Base-by-base conservation (phyloP, 2,113 vertebrate genomes). In the Cheilinus undulatus region DNA sequence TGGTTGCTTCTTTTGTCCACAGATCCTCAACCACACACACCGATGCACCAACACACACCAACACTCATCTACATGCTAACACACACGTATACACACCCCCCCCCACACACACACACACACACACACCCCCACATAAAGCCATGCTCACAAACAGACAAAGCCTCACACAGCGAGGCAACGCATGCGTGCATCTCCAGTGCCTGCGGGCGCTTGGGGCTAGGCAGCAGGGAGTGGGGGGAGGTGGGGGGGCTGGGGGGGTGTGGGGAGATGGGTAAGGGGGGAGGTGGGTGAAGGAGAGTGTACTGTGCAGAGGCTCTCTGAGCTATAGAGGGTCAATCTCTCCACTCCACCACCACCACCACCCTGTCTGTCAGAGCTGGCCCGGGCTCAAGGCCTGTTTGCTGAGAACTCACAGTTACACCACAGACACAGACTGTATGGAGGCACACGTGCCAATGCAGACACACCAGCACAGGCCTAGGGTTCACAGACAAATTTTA, bases 171-270 rank as follows among this genome's bases (percentile, higher is more conserved):
- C 69, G 79, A 84, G 71, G 78, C 85, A 82, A 90, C 64, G 82
- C 87, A 93, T 89, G 88, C 86, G 83, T 90, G 87, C 88, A 85
- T 91, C 85, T 82, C 79, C 67, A 82, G 64, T 27, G 88, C 92
- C 91, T 86, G 85, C 82, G 49, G 90, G 92, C 69, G 4, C 80
- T 69, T 59, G 76, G 80, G 86, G 85, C 87, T 80, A 78, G 89
- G 89, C 80, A 86, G 89, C 84, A 83, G 81, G 82, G 83, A 83
- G 63, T 67, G 59, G 78, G 73, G 80, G 84, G 78, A 61, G 68
- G 61, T 30, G 38, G 58, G 59, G 57, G n/a, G 12, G 43, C n/a
- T 28, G 52, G 57, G 51, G 51, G 62, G 64, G 24, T 64, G 63
- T 53, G 82, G 57, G 73, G 74, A 73, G 85, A 73, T 59, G 79